Conservation (phyloP, 2,113 vertebrate genomes). For the Callaeas wilsoni region DNA sequence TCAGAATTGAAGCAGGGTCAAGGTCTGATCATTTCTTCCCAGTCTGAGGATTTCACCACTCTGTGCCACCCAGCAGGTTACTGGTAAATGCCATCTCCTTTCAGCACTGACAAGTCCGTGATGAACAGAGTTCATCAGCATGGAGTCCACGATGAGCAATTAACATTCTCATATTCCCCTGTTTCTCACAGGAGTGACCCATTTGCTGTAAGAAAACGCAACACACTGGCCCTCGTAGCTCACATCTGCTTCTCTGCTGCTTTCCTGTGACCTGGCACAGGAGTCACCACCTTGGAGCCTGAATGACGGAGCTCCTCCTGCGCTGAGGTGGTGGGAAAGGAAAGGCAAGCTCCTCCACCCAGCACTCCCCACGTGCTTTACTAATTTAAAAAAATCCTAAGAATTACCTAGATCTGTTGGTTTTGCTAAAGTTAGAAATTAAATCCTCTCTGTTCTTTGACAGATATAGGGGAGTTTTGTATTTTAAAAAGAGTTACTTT, state of each 20-base stretch:
- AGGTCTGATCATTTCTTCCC: background rate
- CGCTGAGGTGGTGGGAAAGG: rapidly evolving
- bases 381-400: background rate
- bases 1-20: background rate
- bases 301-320: background rate
- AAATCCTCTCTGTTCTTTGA: background rate
- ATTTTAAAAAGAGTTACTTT: background rate
- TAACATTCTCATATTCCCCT: background rate
- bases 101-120: background rate
- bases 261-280: background rate
- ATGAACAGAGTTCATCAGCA: background rate
- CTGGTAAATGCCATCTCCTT: background rate
- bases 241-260: background rate
- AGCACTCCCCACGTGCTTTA: rapidly evolving
- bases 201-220: background rate
- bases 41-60: background rate
- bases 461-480: rapidly evolving
- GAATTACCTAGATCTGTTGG: background rate
- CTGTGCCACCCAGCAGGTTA: background rate
- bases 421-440: background rate
- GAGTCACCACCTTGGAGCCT: background rate
- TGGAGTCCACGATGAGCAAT: background rate
- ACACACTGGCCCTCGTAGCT: background rate
- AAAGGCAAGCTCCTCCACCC: background rate
- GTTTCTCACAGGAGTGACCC: background rate